Evolutionary conservation across 2,797 vertebrate species (phyloP).

Genomic region (Lutjanus campechanus): DNA sequence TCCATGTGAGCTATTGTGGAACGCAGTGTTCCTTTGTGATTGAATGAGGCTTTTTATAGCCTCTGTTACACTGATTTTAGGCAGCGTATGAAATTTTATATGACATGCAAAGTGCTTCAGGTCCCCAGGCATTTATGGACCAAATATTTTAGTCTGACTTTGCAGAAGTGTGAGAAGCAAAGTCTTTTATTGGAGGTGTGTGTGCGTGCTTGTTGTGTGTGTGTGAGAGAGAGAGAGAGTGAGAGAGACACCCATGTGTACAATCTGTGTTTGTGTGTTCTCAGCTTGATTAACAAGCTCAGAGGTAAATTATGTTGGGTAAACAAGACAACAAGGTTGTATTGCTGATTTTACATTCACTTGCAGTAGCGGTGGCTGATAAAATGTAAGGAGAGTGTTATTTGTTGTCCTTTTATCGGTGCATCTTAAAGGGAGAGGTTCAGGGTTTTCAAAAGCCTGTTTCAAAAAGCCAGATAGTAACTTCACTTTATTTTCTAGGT

Average conservation of each 20-base stretch:
- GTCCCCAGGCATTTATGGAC: constrained; percentile 67
- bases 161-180: constrained; percentile 71
- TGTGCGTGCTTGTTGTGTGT: constrained; percentile 47
- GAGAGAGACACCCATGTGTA: neutral
- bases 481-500: neutral
- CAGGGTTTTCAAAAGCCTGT: constrained; percentile 14
- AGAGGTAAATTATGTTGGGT: constrained; percentile 72
- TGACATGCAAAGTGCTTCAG: constrained; percentile 83
- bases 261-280: constrained; percentile 53
- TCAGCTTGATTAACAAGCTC: constrained; percentile 80
- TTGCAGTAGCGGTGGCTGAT: constrained; percentile 38
- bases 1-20: constrained; percentile 58
- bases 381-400: constrained; percentile 38
- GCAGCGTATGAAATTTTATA: constrained; percentile 78
- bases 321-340: constrained; percentile 67
- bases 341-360: constrained; percentile 69
- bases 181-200: constrained; percentile 43
- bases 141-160: constrained; percentile 83
- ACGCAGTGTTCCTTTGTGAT: constrained; percentile 74
- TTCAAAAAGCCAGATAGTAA: constrained; percentile 7
- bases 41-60: constrained; percentile 78
- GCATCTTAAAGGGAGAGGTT: constrained; percentile 41
- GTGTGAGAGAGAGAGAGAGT: neutral
- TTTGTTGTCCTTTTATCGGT: constrained; percentile 40
- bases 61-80: constrained; percentile 76